phyloP scores from a whole-genome alignment of 2,113 vertebrate species.

The Oceanites oceanicus region DNA sequence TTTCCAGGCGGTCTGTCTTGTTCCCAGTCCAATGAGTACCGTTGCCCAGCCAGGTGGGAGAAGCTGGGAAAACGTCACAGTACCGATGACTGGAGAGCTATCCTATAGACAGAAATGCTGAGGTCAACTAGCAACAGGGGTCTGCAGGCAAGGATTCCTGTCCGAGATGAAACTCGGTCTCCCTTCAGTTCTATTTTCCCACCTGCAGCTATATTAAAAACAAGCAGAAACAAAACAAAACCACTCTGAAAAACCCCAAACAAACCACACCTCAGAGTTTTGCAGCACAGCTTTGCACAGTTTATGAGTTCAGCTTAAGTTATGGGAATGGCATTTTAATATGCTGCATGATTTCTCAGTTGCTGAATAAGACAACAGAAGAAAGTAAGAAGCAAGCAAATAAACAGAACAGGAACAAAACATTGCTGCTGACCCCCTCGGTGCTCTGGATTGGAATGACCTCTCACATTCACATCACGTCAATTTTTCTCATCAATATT shows the following conservation, averaged over 20 bases:
- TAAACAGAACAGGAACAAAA: background rate
- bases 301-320: background rate
- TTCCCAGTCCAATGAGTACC: background rate
- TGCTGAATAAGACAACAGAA: background rate
- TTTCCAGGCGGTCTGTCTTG: background rate
- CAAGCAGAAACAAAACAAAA: background rate
- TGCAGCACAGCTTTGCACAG: background rate
- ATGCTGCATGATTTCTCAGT: background rate
- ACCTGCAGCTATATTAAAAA: background rate
- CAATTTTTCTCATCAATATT: background rate
- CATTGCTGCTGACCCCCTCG: background rate
- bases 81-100: background rate
- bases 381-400: background rate
- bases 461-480: background rate
- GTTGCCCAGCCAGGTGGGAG: background rate
- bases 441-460: background rate
- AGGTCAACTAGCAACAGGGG: background rate
- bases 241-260: background rate
- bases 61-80: background rate
- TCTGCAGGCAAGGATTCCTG: background rate
- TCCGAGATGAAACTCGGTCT: accelerated
- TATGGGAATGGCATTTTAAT: background rate
- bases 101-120: background rate
- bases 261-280: background rate
- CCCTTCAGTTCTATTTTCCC: background rate